Evolutionary conservation across 2,113 vertebrate species (phyloP).

Genomic region (Tylochromis polylepis): DNA sequence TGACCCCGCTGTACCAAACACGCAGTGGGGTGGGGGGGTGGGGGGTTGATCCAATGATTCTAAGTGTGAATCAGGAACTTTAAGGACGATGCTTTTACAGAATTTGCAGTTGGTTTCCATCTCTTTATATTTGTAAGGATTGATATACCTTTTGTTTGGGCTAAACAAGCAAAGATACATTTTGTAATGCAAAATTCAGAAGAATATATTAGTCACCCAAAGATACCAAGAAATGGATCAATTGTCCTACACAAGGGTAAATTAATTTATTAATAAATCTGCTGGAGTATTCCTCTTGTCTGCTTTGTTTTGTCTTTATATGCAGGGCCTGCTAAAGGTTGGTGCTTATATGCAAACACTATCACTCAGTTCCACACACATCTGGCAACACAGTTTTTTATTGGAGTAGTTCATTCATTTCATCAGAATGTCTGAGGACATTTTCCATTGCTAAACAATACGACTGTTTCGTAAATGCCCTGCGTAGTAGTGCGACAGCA

Average conservation of each 20-base stretch:
- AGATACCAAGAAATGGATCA: conserved; percentile 1
- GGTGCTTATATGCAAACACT: background rate
- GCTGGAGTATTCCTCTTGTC: background rate
- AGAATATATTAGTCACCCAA: conserved; percentile 22
- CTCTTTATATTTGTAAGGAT: conserved; percentile 29
- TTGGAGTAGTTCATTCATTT: background rate
- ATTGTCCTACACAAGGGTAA: conserved; percentile 1
- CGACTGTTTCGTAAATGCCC: background rate
- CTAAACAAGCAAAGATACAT: background rate
- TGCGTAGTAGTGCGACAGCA: background rate
- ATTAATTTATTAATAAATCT: conserved; percentile 39
- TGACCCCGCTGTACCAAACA: background rate
- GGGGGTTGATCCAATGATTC: conserved; percentile 14
- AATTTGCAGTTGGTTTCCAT: background rate
- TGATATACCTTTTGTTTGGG: background rate
- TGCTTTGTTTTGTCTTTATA: background rate
- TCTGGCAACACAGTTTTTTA: conserved; percentile 20
- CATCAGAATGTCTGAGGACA: background rate
- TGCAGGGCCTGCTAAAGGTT: background rate
- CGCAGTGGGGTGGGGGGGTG: fast-evolving
- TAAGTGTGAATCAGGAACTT: background rate
- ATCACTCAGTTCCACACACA: background rate
- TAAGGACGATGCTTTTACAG: background rate
- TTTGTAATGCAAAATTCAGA: conserved; percentile 25
- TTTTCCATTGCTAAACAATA: background rate